Percentiles rank a stretch among this genome's conserved stretches.
Evolutionary conservation across 2,113 vertebrate genomes (phyloP).

Genomic region (Triplophysa siluroides): DNA sequence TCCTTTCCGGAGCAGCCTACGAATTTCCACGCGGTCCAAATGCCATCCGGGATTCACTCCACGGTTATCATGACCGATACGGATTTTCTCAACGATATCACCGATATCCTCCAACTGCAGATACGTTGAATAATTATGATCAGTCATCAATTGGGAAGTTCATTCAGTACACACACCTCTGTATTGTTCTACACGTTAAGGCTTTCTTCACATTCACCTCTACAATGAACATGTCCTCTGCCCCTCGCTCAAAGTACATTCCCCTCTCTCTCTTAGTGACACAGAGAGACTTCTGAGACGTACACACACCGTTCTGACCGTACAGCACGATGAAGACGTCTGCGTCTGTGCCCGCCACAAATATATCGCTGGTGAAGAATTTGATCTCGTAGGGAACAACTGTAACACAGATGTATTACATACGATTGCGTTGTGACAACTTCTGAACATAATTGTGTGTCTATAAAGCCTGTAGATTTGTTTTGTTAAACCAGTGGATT

Average conservation of each 20-base stretch:
- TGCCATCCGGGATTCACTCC: conserved; percentile 94
- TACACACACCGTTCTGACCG: conserved; percentile 82
- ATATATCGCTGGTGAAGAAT: conserved; percentile 86
- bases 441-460: too few relatives aligned
- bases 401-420: conserved; percentile 57
- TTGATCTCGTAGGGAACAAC: conserved; percentile 96
- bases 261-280: conserved; percentile 92
- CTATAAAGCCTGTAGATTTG: too few relatives aligned
- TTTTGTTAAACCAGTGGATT: too few relatives aligned
- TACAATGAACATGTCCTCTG: conserved; percentile 92
- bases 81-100: conserved; percentile 94
- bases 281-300: conserved; percentile 86
- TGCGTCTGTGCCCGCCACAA: conserved; percentile 89
- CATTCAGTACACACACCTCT: too few relatives aligned
- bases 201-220: conserved; percentile 72
- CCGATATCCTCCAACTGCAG: conserved; percentile 89
- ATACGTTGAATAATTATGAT: neutral
- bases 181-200: neutral
- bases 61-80: conserved; percentile 85
- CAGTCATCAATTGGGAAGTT: neutral
- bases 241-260: conserved; percentile 91
- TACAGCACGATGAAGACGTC: conserved; percentile 91
- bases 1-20: conserved; percentile 90
- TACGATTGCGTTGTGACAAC: neutral
- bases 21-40: conserved; percentile 85